phyloP scores from a whole-genome alignment of 2,797 vertebrate genomes.

The Protonibea diacanthus region DNA sequence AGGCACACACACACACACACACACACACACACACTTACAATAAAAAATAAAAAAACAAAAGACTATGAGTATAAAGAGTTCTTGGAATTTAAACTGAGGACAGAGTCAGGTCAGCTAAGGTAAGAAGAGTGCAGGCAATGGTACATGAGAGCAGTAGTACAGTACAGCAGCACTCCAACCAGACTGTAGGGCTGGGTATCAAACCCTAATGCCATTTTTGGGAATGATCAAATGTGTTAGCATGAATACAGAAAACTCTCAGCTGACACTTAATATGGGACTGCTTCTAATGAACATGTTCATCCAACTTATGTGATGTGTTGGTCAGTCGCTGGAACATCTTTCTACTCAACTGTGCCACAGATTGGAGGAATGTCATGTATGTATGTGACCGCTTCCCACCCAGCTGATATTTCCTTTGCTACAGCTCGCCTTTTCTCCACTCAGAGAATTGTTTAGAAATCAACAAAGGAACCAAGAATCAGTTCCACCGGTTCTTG shows the following conservation, averaged over 20 bases:
- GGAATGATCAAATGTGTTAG: neutral
- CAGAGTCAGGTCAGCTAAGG: neutral
- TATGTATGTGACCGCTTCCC: no score
- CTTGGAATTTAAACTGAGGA: slow-evolving; percentile 3
- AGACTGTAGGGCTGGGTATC: neutral
- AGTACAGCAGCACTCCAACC: no score
- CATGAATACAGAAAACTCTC: neutral
- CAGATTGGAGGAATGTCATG: no score
- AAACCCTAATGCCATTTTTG: neutral
- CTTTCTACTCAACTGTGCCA: no score
- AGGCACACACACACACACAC: neutral
- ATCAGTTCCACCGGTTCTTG: no score
- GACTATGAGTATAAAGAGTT: slow-evolving; percentile 10
- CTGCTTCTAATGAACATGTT: neutral
- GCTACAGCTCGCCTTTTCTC: no score
- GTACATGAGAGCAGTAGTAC: neutral
- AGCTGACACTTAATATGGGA: no score
- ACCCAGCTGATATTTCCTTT: no score
- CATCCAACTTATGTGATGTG: neutral
- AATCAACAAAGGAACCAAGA: no score
- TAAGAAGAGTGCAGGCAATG: neutral
- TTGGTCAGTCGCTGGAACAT: neutral
- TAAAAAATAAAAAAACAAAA: slow-evolving; percentile 36
- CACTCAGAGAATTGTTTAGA: no score
- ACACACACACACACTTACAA: neutral